Evolutionary conservation across 2,888 invertebrate genomes (phyloP).

Genomic region (Eudasyphora cyanicolor): DNA sequence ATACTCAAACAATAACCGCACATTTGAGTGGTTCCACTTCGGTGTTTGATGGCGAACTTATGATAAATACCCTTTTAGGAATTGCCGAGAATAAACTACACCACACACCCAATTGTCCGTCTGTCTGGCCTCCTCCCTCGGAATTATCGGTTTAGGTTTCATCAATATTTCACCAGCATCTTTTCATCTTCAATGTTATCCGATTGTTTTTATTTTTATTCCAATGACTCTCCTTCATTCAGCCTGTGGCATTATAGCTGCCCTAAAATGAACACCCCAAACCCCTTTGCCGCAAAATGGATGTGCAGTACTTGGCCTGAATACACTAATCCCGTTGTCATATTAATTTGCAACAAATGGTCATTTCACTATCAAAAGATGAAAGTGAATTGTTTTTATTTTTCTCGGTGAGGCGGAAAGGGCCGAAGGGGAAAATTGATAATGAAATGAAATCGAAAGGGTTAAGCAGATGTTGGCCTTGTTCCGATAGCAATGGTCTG

Average conservation of each 20-base stretch:
- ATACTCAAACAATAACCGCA: constrained; percentile 19
- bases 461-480: constrained; percentile 44
- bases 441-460: constrained; percentile 50
- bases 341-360: constrained; percentile 71
- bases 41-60: constrained; percentile 63
- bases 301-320: constrained; percentile 46
- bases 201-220: constrained; percentile 57
- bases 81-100: constrained; percentile 32
- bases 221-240: constrained; percentile 34
- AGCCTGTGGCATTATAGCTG: not conserved
- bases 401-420: constrained; percentile 22
- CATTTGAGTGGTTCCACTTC: constrained; percentile 51
- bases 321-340: constrained; percentile 65
- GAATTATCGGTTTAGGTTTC: constrained; percentile 55
- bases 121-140: constrained; percentile 14
- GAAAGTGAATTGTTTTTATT: constrained; percentile 48
- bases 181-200: constrained; percentile 50
- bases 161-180: constrained; percentile 61
- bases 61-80: constrained; percentile 65
- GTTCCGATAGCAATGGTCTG: not conserved
- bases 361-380: constrained; percentile 63
- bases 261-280: not conserved
- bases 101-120: constrained; percentile 11
- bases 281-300: not conserved
- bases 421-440: constrained; percentile 19